A percentile compares a stretch with the other conserved stretches of the same genome.
Evolutionary conservation across 23 tunicate species (phyloP).

Genomic region (Styela clava): DNA sequence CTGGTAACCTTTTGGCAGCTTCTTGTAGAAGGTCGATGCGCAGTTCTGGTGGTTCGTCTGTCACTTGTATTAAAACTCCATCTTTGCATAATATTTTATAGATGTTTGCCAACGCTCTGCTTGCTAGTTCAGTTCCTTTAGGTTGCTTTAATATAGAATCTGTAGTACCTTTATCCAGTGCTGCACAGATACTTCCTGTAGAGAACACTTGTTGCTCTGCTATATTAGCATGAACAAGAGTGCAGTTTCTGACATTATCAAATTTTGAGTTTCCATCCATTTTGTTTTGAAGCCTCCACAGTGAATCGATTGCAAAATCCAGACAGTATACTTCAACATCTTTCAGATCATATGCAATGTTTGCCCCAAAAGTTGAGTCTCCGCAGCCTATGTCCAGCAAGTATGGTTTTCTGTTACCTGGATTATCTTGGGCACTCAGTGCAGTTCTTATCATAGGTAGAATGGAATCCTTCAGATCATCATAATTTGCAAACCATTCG

Average conservation of each 20-base stretch:
- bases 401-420: neutral
- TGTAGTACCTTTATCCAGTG: conserved; percentile 76
- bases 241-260: neutral
- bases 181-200: conserved; percentile 15
- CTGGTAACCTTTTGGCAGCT: neutral
- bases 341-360: conserved; percentile 16
- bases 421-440: neutral
- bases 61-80: conserved; percentile 55
- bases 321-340: conserved; percentile 49
- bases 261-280: conserved; percentile 1
- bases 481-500: conserved; percentile 72
- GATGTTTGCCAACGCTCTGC: neutral
- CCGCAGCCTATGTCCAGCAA: conserved; percentile 84
- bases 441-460: neutral
- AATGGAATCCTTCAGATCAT: conserved; percentile 26
- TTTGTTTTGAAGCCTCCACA: conserved; percentile 18
- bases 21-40: conserved; percentile 30
- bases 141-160: conserved; percentile 51
- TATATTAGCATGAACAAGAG: conserved; percentile 32
- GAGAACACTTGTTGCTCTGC: conserved; percentile 34
- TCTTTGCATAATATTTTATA: conserved; percentile 36
- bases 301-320: conserved; percentile 46
- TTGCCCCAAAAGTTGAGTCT: conserved; percentile 41
- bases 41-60: conserved; percentile 72
- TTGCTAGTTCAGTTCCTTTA: neutral